phyloP scores from a whole-genome alignment of 2,113 vertebrate species.

The Clarias gariepinus region DNA sequence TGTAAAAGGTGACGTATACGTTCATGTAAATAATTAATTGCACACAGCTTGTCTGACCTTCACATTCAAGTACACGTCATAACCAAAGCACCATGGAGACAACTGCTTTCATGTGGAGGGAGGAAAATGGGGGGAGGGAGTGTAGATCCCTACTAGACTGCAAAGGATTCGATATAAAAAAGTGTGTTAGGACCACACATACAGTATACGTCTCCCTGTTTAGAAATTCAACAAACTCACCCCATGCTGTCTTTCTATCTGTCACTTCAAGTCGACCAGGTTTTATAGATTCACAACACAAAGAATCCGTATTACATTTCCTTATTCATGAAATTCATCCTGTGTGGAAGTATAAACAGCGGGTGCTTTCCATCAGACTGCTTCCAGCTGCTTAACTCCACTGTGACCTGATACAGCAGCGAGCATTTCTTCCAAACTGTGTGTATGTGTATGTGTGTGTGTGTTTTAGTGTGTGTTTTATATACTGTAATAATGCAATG shows the following conservation, averaged over 20 bases:
- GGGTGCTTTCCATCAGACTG: constrained; percentile 5
- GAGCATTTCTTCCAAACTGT: neutral
- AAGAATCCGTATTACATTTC: neutral
- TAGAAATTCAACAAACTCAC: neutral
- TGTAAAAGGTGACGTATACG: neutral
- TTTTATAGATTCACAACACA: neutral
- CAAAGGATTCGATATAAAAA: neutral
- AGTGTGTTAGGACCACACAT: neutral
- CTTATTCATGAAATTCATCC: constrained; percentile 29
- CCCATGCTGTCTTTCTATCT: neutral
- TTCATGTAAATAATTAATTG: constrained; percentile 19
- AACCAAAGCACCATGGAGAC: constrained; percentile 10
- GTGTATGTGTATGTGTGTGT: neutral
- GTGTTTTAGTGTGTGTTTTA: neutral
- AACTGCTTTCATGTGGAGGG: neutral
- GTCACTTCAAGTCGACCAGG: neutral
- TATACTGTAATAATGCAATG: neutral
- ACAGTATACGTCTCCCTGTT: neutral
- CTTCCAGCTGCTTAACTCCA: constrained; percentile 19
- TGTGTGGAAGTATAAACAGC: constrained; percentile 24
- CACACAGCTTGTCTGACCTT: neutral
- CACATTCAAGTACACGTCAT: constrained; percentile 6
- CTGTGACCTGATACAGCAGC: neutral
- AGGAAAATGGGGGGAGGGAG: neutral
- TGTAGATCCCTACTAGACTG: neutral